Evolutionary conservation across 2,888 invertebrate species (phyloP), one percentile per base, ranked within the genome.

Genomic region (Pyrrhosoma nymphula): DNA sequence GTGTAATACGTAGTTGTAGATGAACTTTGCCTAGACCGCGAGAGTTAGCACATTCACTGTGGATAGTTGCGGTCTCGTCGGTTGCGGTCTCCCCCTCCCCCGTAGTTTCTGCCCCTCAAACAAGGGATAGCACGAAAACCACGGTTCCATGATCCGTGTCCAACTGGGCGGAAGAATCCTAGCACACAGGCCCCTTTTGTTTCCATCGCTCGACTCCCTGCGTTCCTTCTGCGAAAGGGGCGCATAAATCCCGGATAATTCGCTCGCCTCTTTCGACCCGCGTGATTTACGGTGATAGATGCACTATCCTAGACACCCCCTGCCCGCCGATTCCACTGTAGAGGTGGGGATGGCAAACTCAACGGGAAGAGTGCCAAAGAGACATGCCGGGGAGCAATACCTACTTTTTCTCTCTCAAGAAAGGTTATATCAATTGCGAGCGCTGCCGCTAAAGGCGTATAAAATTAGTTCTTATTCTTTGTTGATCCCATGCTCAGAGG

Each of bases 91-190:
- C 26, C n/a, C 26, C n/a, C n/a, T 35, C 14, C 35, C 8, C 35
- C 23, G 35, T 12, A 26, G n/a, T 2, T n/a, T 4, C 47, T 47
- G 47, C 18, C 60, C n/a, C n/a, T 69, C 69, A 69, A 69, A 69
- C n/a, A n/a, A 69, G 69, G n/a, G 69, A 69, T 6, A n/a, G 82
- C 30, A 35, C 16, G 82, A 82, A 82, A 82, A 82, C 82, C 82
- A 35, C 18, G 14, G 35, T 35, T 82, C 82, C 82, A 82, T 82
- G 82, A 82, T 82, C 82, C 82, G 26, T 35, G 82, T 35, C 82
- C 82, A 82, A 35, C 82, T 35, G 82, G 35, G 82, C 26, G 82
- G 82, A 82, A 82, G 82, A 82, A 82, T 82, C 82, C 82, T 82
- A 6, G 82, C 6, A 35, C 82, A n/a, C 35, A 16, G 18, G 4